A percentile compares a stretch with the other conserved stretches of the same genome.
These are phyloP conservation scores for Manis crassicaudata DNA, from an alignment of 2,797 vertebrate genomes.

Conservation along the genomic window DNA sequence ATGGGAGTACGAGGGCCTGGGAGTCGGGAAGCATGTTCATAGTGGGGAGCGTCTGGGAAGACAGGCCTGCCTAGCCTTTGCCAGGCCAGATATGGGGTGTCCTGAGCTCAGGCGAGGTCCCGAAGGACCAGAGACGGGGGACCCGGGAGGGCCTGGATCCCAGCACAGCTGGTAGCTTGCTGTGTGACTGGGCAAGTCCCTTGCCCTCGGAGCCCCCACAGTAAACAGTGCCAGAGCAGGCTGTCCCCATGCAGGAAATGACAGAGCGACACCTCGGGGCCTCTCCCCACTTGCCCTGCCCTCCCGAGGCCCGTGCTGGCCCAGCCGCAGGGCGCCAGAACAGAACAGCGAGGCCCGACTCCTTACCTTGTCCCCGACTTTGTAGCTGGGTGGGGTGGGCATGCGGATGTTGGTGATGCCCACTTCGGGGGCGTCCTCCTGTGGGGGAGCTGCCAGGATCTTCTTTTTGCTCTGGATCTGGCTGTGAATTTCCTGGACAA, in stretches of 20 bases:
- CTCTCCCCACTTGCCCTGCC: not conserved
- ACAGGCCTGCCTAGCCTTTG: not conserved
- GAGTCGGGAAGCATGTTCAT: not conserved
- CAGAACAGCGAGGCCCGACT: not conserved
- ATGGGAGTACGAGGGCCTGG: no score
- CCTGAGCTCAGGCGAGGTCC: not conserved
- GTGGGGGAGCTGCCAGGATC: slow-evolving; percentile 90
- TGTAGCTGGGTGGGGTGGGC: slow-evolving; percentile 94
- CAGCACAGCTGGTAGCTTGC: not conserved
- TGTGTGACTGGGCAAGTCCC: not conserved
- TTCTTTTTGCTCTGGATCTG: slow-evolving; percentile 94
- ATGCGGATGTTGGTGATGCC: slow-evolving; percentile 94
- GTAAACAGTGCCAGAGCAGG: not conserved
- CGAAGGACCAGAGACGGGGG: not conserved
- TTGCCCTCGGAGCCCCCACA: not conserved
- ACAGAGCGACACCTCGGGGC: not conserved
- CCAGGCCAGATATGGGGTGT: not conserved
- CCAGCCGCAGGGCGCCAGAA: not conserved
- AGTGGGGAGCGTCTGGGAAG: not conserved
- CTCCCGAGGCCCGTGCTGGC: not conserved
- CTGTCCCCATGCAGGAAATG: not conserved
- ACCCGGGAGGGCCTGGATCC: not conserved
- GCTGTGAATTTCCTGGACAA: slow-evolving; percentile 92
- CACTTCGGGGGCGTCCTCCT: slow-evolving; percentile 92
- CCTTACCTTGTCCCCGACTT: slow-evolving; percentile 94